Evolutionary conservation across 1,140 invertebrate genomes (phyloP), one percentile per base, ranked within the genome.

Genomic region (Drosophila insularis): DNA sequence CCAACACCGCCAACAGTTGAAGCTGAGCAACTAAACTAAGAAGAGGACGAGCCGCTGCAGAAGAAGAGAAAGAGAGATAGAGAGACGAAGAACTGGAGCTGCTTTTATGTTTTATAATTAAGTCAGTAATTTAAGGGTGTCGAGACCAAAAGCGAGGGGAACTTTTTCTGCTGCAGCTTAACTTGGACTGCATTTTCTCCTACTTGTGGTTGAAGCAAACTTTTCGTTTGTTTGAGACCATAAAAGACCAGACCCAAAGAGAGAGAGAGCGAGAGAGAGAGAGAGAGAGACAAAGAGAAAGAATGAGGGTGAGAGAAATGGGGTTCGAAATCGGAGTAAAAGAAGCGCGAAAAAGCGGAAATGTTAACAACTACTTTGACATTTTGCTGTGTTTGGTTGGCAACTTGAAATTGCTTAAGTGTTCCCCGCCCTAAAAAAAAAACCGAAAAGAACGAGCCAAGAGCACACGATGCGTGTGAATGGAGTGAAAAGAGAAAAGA

Each of bases 291-390:
- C 43, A 68, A 64, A 50, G 54, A 13, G 17, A 19, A 10, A 8
- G 17, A 6, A 2, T 0, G 13, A 8, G 10, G 11, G 0, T 39
- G 4, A 27, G 56, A 4, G 46, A 32, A 27, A 37, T 4, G 3
- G 11, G 35, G 35, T 37, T 37, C 3, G 11, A 31, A 23, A 6
- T 19, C 40, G 54, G 39, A 59, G 46, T 31, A 71, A 75, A 71
- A 69, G 69, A 76, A 65, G 75, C 78, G 74, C 75, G 69, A 78
- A 73, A 78, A 70, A 75, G 70, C 72, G 72, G 79, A 89, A 89
- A 80, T 89, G 84, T 89, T 89, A 84, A 87, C 84, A 87, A 89
- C 80, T 89, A 84, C 84, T 89, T 89, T 89, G 80, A 89, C 84
- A 87, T 78, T 87, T 80, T 68, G 59, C 58, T 35, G 40, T 32